Percentiles rank a stretch among this genome's conserved stretches.
These are phyloP conservation scores for Tryphoninae sp. DNA, from an alignment of 2,888 invertebrate species.

Conservation along the genomic window DNA sequence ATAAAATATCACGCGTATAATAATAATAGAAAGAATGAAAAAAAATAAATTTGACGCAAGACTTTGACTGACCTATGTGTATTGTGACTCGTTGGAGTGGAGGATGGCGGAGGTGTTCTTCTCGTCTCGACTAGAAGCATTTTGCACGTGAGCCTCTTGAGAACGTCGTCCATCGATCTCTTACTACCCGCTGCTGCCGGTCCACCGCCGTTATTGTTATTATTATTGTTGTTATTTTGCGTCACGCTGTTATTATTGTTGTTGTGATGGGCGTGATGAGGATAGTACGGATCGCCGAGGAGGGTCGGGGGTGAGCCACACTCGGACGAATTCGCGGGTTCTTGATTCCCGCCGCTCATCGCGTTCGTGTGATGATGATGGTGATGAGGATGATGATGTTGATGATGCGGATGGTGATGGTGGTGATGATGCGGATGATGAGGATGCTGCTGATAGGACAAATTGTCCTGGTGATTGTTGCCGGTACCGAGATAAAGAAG, in stretches of 20 bases:
- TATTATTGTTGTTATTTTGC: conserved; percentile 70
- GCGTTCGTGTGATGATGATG: conserved; percentile 69
- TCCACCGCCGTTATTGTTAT: conserved; percentile 83
- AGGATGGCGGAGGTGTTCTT: conserved; percentile 83
- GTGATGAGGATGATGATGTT: conserved; percentile 72
- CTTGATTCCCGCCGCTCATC: conserved; percentile 38
- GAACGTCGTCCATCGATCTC: conserved; percentile 95
- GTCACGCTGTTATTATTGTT: conserved; percentile 82
- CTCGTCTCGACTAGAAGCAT: conserved; percentile 90
- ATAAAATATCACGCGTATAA: not conserved
- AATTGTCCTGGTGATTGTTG: conserved; percentile 58
- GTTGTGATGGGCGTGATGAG: conserved; percentile 79
- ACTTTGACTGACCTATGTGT: conserved; percentile 75
- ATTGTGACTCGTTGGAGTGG: conserved; percentile 79
- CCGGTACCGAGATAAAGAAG: conserved; percentile 62
- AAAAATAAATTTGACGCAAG: not conserved
- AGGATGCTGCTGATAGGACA: conserved; percentile 54
- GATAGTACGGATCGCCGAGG: conserved; percentile 84
- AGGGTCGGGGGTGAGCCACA: conserved; percentile 88
- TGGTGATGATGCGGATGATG: conserved; percentile 65
- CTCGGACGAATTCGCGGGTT: conserved; percentile 84
- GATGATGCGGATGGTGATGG: conserved; percentile 68
- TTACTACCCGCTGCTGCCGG: conserved; percentile 85
- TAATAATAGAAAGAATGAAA: not conserved
- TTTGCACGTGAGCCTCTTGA: conserved; percentile 92